These are phyloP conservation scores for Cacoxenus indagator DNA, from an alignment of 2,888 invertebrate genomes.

Conservation along the genomic window DNA sequence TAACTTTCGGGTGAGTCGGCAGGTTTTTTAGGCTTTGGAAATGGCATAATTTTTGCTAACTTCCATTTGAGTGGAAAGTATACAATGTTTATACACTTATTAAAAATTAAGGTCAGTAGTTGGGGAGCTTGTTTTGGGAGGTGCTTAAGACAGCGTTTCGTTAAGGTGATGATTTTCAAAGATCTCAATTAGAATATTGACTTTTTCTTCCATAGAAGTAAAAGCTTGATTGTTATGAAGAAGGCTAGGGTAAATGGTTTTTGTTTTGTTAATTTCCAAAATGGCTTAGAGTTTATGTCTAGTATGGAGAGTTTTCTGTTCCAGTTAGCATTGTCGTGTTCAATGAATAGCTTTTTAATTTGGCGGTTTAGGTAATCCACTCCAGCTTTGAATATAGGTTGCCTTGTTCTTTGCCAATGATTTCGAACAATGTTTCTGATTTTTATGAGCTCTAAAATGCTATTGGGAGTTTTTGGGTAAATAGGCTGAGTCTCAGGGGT, in stretches of 20 bases:
- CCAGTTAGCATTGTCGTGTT: constrained; percentile 21
- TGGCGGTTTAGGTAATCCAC: background rate
- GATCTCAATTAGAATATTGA: constrained; percentile 23
- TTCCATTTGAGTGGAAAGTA: constrained; percentile 28
- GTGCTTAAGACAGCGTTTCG: background rate
- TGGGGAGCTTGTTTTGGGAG: constrained; percentile 4
- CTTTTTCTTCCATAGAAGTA: constrained; percentile 26
- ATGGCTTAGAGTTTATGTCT: no score
- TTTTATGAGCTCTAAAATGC: background rate
- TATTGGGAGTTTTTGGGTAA: background rate
- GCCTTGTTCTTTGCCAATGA: background rate
- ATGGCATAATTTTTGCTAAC: constrained; percentile 24
- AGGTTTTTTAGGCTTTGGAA: constrained; percentile 27
- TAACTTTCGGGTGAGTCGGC: constrained; percentile 16
- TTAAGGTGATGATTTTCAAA: constrained; percentile 11
- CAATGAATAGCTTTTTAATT: background rate
- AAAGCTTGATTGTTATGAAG: constrained; percentile 22
- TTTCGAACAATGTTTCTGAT: background rate
- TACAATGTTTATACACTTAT: constrained; percentile 20
- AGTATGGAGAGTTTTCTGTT: constrained; percentile 7
- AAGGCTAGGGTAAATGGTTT: constrained; percentile 19
- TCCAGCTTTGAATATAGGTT: background rate
- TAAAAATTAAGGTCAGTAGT: constrained; percentile 16
- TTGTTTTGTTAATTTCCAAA: constrained; percentile 19
- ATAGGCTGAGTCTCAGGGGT: background rate